Conservation (phyloP, 2,888 invertebrate species). For the Hirtodrosophila cameraria region DNA sequence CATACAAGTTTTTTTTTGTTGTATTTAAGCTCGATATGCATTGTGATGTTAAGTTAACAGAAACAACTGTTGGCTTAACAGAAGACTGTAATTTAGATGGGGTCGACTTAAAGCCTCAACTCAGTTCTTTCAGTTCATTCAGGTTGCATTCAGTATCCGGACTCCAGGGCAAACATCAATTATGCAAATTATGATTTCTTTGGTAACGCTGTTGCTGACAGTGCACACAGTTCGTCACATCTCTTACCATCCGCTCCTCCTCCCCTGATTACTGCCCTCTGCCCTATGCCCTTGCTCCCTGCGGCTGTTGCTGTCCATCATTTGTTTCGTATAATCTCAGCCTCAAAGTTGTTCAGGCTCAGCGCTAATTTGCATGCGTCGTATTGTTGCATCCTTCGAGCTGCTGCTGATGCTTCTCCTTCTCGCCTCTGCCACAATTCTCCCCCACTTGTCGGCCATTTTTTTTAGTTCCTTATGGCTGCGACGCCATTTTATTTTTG, state of each 20-base stretch:
- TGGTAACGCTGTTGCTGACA: conserved; percentile 8
- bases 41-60: too few species aligned
- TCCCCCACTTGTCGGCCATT: background rate
- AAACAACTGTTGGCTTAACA: too few species aligned
- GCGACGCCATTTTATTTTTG: conserved; percentile 50
- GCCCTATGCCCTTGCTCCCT: background rate
- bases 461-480: conserved; percentile 20
- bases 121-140: too few species aligned
- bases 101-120: too few species aligned
- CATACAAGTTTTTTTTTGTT: too few species aligned
- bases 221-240: conserved; percentile 13
- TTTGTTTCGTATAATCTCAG: conserved; percentile 20
- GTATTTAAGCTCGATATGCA: too few species aligned
- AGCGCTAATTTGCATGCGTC: conserved; percentile 47
- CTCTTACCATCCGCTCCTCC: background rate
- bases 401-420: conserved; percentile 21
- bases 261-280: too few species aligned
- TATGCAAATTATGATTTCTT: conserved; percentile 34
- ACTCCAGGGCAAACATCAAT: conserved; percentile 39
- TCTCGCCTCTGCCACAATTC: too few species aligned
- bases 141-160: too few species aligned
- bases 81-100: too few species aligned
- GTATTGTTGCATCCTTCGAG: conserved; percentile 36
- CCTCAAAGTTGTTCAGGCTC: conserved; percentile 5
- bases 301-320: conserved; percentile 12